These are phyloP conservation scores for Lepidostoma basale DNA, from an alignment of 1,140 invertebrate species.

Conservation along the genomic window DNA sequence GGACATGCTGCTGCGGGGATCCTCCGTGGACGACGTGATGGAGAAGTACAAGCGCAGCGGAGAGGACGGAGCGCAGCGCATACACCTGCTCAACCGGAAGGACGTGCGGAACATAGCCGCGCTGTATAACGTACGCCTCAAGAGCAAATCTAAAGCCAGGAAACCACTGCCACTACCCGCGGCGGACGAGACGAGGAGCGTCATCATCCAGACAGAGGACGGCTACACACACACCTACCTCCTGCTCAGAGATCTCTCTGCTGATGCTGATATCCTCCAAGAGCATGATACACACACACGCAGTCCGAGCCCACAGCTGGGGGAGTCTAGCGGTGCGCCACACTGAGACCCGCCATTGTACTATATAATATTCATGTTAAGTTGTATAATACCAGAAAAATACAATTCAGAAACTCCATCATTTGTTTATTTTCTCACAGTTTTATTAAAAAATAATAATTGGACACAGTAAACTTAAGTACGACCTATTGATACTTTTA, in stretches of 20 bases:
- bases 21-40: background rate
- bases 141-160: background rate
- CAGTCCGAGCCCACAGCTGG: too few species aligned
- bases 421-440: too few species aligned
- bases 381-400: too few species aligned
- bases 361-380: too few species aligned
- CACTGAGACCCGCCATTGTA: too few species aligned
- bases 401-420: too few species aligned
- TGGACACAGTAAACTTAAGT: too few species aligned
- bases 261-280: background rate
- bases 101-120: background rate
- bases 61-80: background rate
- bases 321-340: too few species aligned
- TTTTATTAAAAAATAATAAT: too few species aligned
- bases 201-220: background rate
- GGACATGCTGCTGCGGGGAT: background rate
- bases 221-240: background rate
- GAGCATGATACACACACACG: background rate
- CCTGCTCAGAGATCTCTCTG: background rate
- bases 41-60: background rate
- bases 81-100: background rate
- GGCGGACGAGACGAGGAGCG: background rate
- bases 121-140: background rate
- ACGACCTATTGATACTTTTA: too few species aligned
- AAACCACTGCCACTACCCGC: background rate